These are phyloP conservation scores for Terebella lapidaria DNA, from an alignment of 2,888 invertebrate genomes.

Conservation along the genomic window DNA sequence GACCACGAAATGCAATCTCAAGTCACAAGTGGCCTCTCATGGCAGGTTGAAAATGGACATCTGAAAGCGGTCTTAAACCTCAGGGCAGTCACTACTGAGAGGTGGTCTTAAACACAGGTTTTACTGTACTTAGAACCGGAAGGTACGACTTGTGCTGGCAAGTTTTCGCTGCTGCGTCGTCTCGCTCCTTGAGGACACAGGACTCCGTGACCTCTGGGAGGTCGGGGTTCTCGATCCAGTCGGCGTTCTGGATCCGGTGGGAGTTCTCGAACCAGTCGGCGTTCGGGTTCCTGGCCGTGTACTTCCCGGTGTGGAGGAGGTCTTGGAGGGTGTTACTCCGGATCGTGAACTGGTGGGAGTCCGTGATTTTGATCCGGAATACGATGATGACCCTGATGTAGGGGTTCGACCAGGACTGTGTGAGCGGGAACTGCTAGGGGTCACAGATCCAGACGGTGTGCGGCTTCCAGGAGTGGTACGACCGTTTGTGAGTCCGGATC, in stretches of 20 bases:
- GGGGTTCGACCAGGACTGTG: not conserved
- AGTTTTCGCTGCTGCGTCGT: not conserved
- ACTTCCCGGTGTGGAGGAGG: not conserved
- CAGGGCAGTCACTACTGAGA: too few species aligned
- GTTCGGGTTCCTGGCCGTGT: constrained; percentile 1
- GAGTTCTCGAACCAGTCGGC: constrained; percentile 3
- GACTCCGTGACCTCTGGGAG: constrained; percentile 7
- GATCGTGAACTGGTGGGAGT: constrained; percentile 2
- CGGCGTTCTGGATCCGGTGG: constrained; percentile 7
- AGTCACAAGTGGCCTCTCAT: too few species aligned
- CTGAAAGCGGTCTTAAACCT: too few species aligned
- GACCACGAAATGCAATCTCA: too few species aligned
- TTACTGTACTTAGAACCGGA: too few species aligned
- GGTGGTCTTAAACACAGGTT: too few species aligned
- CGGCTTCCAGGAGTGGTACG: not conserved
- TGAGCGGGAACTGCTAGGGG: not conserved
- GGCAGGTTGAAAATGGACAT: too few species aligned
- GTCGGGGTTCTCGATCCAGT: constrained; percentile 8
- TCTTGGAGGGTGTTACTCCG: constrained; percentile 6
- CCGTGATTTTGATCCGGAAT: not conserved
- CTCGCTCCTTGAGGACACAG: not conserved
- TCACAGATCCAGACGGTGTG: not conserved
- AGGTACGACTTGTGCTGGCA: not conserved
- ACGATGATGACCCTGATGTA: not conserved
- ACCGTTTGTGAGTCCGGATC: not conserved